Percentiles rank a stretch among this genome's conserved stretches.
phyloP scores from a whole-genome alignment of 1,140 invertebrate genomes.

The Zeugodacus cucurbitae region DNA sequence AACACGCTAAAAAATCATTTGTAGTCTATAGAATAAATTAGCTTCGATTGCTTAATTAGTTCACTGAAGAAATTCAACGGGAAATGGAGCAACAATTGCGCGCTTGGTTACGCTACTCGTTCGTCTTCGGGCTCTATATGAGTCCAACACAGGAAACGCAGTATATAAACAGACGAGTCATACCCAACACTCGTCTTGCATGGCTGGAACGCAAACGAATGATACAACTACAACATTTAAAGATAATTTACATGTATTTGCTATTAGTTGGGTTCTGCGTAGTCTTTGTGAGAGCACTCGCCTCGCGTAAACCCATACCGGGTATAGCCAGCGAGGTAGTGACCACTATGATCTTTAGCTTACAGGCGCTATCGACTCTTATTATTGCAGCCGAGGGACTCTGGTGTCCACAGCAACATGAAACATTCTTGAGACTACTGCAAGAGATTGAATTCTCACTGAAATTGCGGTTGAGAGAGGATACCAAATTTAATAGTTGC shows the following conservation, averaged over 20 bases:
- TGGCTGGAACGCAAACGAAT: neutral
- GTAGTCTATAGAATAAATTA: too few relatives aligned
- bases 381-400: slow-evolving; percentile 10
- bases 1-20: too few relatives aligned
- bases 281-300: neutral
- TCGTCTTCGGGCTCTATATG: neutral
- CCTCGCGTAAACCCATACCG: neutral
- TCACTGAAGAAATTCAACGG: neutral
- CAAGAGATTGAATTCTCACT: slow-evolving; percentile 27
- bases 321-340: neutral
- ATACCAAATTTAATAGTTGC: neutral
- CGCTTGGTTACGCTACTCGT: neutral
- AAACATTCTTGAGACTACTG: neutral
- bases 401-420: neutral
- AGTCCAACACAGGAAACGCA: neutral
- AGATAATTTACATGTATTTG: neutral
- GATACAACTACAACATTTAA: neutral
- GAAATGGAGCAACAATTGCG: slow-evolving; percentile 3
- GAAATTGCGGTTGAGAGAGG: neutral
- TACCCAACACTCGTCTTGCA: neutral
- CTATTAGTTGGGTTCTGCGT: neutral
- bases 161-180: neutral
- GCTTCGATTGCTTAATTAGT: neutral
- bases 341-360: neutral
- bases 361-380: neutral